Base-by-base conservation (phyloP, 2,888 invertebrate genomes). In the Patella depressa region DNA sequence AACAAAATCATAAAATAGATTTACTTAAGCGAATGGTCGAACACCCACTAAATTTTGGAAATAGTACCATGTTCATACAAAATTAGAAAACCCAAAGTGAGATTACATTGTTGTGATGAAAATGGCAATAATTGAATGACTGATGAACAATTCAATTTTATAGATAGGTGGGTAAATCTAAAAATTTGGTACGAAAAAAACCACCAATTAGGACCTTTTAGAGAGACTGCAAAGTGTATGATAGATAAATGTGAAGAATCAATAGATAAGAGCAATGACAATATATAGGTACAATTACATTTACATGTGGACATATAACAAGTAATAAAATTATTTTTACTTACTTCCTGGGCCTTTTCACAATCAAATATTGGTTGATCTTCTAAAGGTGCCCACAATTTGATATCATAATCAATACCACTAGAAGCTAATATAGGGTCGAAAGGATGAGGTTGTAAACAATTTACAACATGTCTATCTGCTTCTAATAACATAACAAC, bases 371-470 rank as follows among this genome's bases (percentile, higher is more conserved):
- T 92, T 0, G 93, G 91, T 77, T 94, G 82, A 29, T 94, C 93
- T 72, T 93, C 92, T n/a, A 94, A 91, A 0, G 96, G 96, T 2
- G 95, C 94, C 96, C 96, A 96, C 1, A 96, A 91, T 91, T 96
- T 96, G 53, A 96, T 94, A 89, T 96, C 96, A 89, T 96, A 96
- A 89, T 96, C 96, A 81, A 96, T 96, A n/a, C 96, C 96, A 81
- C 96, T 96, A 15, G 96, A 95, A 0, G 96, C 96, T 72, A 96
- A 91, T 78, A 92, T 92, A 72, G 91, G 90, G 77, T 95, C 92
- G 77, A 93, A 94, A 0, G 96, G 96, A 92, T 96, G 96, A 0
- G 96, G 96, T 88, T 96, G 96, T 1, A 96, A 92, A 87, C 96
- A 96, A 92, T 96, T 96, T 73, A 96, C 96, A 5, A 93, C 93